Conservation (phyloP, 2,797 vertebrate species). For the Mormyrops boulengeri region DNA sequence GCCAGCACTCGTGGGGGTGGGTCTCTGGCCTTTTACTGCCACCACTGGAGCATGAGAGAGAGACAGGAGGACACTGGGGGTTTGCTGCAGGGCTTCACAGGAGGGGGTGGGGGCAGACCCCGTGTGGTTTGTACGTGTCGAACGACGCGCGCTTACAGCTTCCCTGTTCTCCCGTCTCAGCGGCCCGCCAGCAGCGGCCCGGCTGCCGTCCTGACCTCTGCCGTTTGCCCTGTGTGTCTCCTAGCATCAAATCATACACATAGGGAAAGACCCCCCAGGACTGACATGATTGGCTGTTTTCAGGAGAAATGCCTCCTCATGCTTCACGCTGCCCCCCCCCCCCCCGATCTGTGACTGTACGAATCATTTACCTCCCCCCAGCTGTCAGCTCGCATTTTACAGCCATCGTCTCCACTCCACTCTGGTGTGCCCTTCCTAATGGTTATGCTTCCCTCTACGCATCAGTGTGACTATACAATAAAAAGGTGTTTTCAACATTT, state of each 20-base stretch:
- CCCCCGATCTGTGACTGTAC: neutral
- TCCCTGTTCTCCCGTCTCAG: neutral
- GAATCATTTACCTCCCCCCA: neutral
- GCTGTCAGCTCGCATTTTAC: neutral
- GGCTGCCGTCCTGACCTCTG: slow-evolving; percentile 22
- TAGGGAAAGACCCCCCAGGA: neutral
- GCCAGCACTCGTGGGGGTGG: neutral
- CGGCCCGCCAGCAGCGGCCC: neutral
- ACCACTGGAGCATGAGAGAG: neutral
- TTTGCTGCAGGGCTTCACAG: neutral
- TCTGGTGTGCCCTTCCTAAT: neutral
- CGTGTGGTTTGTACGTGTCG: neutral
- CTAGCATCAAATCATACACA: slow-evolving; percentile 23
- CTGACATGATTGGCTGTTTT: neutral
- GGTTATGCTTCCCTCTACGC: neutral
- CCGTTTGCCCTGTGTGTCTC: slow-evolving; percentile 33
- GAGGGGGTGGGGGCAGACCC: neutral
- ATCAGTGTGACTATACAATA: neutral
- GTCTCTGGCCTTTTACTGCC: slow-evolving; percentile 12
- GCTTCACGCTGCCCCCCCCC: neutral
- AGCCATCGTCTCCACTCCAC: neutral
- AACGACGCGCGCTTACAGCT: too few species aligned
- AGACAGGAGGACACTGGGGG: neutral
- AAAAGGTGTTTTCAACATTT: neutral
- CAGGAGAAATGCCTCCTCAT: neutral